phyloP scores from a whole-genome alignment of 1,140 invertebrate genomes.

The Pseudomyrmex gracilis region DNA sequence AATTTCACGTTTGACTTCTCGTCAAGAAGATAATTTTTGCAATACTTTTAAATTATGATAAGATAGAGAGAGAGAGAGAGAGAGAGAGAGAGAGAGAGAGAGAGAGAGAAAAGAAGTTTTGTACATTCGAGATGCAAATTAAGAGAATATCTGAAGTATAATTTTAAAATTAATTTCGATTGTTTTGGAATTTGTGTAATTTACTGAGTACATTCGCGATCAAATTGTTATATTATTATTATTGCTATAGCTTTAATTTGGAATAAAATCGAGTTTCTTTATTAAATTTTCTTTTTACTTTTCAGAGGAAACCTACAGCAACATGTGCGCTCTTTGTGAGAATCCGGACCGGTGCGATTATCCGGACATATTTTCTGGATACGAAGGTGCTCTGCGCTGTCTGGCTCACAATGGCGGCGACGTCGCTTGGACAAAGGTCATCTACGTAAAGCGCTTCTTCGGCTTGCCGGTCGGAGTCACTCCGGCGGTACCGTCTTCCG shows the following conservation, averaged over 20 bases:
- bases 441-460: constrained; percentile 92
- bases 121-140: no score
- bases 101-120: no score
- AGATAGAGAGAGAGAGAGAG: no score
- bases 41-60: no score
- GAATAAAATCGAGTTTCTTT: neutral
- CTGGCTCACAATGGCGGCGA: constrained; percentile 92
- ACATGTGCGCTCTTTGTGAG: constrained; percentile 91
- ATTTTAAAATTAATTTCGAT: no score
- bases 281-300: constrained; percentile 25
- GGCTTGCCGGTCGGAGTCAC: constrained; percentile 87
- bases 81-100: no score
- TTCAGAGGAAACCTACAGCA: constrained; percentile 89
- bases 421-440: constrained; percentile 94
- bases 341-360: constrained; percentile 91
- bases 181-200: no score
- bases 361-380: constrained; percentile 93
- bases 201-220: no score
- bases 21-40: no score
- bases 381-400: constrained; percentile 93
- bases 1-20: no score
- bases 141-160: no score
- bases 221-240: no score
- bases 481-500: constrained; percentile 82
- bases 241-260: neutral